A percentile compares a stretch with the other conserved stretches of the same genome.
Conservation (phyloP, 2,113 vertebrate species). For the Notothenia coriiceps region DNA sequence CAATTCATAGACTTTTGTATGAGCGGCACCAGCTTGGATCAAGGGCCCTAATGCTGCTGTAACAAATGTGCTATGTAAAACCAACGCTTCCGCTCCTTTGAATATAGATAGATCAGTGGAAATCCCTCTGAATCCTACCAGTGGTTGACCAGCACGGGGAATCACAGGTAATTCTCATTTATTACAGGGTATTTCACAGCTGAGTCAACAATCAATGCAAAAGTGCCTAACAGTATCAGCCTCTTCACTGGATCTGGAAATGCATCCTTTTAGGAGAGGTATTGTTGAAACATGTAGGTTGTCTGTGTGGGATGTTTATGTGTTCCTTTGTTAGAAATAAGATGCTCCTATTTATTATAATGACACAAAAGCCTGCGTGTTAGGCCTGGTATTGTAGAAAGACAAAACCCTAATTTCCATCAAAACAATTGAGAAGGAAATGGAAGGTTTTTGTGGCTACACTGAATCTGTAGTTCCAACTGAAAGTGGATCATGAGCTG, state of each 20-base stretch:
- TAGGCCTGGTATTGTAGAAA: background rate
- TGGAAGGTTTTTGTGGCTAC: constrained; percentile 24
- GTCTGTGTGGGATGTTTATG: constrained; percentile 36
- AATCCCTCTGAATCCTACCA: constrained; percentile 63
- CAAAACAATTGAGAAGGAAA: constrained; percentile 40
- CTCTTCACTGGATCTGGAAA: constrained; percentile 49
- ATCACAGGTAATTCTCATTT: constrained; percentile 66
- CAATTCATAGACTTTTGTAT: background rate
- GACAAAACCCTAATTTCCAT: constrained; percentile 45
- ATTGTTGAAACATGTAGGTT: constrained; percentile 41
- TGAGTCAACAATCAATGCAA: constrained; percentile 77
- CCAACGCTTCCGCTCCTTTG: background rate
- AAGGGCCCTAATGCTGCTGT: background rate
- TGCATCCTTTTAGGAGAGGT: constrained; percentile 27
- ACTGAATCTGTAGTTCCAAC: constrained; percentile 36
- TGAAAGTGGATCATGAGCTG: constrained; percentile 45
- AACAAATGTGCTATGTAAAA: constrained; percentile 9
- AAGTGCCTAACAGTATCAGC: constrained; percentile 52
- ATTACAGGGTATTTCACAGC: constrained; percentile 67
- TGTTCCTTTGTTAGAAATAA: constrained; percentile 18
- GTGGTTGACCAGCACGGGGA: constrained; percentile 55
- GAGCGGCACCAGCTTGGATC: constrained; percentile 2
- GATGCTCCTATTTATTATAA: constrained; percentile 12
- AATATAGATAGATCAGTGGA: constrained; percentile 28
- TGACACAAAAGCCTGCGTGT: constrained; percentile 13